Conservation (phyloP, 2,888 invertebrate species). For the Catocala sponsa region DNA sequence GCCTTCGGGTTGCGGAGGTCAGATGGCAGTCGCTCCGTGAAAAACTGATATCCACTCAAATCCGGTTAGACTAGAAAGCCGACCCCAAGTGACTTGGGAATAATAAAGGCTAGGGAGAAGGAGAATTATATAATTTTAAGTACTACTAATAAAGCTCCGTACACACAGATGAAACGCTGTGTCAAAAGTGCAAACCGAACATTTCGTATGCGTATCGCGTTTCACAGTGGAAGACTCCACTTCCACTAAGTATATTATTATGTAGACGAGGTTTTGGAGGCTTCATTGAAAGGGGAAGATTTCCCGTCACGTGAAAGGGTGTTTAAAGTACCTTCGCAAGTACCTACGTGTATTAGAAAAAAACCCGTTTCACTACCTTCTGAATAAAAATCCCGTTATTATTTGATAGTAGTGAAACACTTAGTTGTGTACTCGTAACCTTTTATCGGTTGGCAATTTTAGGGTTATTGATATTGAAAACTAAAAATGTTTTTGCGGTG, state of each 20-base stretch:
- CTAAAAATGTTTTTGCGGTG: constrained; percentile 18
- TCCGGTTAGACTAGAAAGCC: no score
- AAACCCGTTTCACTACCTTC: constrained; percentile 15
- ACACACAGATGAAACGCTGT: constrained; percentile 22
- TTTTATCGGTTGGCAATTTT: constrained; percentile 45
- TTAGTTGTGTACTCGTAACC: constrained; percentile 31
- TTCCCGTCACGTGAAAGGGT: constrained; percentile 46
- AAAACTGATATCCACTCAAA: no score
- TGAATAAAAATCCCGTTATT: constrained; percentile 19
- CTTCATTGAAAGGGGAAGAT: constrained; percentile 52
- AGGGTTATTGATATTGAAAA: constrained; percentile 45
- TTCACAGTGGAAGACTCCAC: constrained; percentile 41
- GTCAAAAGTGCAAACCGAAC: constrained; percentile 38
- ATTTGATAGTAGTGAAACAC: constrained; percentile 33
- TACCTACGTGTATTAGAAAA: constrained; percentile 31
- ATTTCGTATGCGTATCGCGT: constrained; percentile 45
- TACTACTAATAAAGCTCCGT: background rate
- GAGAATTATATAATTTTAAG: constrained; percentile 6
- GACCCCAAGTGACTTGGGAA: no score
- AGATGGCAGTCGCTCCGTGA: no score
- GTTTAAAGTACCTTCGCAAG: constrained; percentile 40
- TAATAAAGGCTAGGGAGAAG: no score
- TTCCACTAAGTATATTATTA: constrained; percentile 55
- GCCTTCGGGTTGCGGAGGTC: no score
- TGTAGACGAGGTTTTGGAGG: constrained; percentile 50